These are phyloP conservation scores for Enoplosus armatus DNA, from an alignment of 2,797 vertebrate species.

Conservation along the genomic window DNA sequence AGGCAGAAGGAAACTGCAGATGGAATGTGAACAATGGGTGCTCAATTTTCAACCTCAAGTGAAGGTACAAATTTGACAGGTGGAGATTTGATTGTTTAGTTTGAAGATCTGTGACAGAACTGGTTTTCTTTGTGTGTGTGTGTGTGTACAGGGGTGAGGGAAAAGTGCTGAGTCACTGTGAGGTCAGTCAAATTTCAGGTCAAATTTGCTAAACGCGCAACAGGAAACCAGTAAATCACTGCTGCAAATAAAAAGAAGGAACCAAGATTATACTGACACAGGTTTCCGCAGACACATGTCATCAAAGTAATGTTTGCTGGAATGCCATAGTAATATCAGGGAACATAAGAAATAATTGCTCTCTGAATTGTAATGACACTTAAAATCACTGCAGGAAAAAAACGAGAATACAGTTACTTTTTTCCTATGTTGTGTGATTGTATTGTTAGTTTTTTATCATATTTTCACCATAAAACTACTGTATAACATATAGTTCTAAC, in stretches of 20 bases:
- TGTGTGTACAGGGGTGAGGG: constrained; percentile 7
- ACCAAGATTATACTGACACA: background rate
- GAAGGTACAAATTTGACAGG: background rate
- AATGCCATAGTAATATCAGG: background rate
- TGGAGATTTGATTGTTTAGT: background rate
- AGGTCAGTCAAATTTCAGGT: constrained; percentile 3
- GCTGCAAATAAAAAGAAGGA: background rate
- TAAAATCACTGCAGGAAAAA: background rate
- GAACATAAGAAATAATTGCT: background rate
- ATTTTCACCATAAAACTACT: background rate
- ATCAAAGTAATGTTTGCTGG: background rate
- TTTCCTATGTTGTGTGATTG: background rate
- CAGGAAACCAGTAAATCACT: background rate
- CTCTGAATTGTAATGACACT: background rate
- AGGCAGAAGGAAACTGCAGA: background rate
- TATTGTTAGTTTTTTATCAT: background rate
- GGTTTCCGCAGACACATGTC: background rate
- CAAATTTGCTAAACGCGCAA: background rate
- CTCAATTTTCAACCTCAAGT: background rate
- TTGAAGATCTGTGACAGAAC: background rate
- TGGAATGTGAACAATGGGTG: background rate
- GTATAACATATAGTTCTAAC: background rate
- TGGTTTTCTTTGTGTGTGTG: constrained; percentile 4
- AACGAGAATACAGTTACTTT: background rate
- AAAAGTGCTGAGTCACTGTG: constrained; percentile 71